Conservation (phyloP, 2,797 vertebrate species). For the Danio albolineatus region DNA sequence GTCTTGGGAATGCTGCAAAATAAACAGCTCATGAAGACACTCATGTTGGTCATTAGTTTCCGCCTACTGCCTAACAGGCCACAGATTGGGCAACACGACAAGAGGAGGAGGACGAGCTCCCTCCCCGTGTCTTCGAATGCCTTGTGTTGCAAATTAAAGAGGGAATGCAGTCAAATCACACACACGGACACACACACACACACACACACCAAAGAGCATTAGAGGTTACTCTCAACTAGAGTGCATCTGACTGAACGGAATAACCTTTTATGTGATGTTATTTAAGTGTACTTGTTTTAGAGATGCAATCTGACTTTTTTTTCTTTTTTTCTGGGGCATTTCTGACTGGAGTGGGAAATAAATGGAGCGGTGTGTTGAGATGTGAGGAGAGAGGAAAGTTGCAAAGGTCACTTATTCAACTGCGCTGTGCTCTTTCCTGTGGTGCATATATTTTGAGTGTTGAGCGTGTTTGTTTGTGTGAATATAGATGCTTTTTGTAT, state of each 20-base stretch:
- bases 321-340: neutral
- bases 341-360: conserved; percentile 37
- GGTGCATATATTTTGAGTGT: neutral
- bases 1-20: conserved; percentile 66
- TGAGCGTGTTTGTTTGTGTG: neutral
- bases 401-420: conserved; percentile 54
- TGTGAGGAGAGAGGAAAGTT: conserved; percentile 32
- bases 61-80: conserved; percentile 40
- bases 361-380: conserved; percentile 32
- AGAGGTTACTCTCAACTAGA: conserved; percentile 14
- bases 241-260: conserved; percentile 31
- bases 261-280: conserved; percentile 34
- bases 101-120: conserved; percentile 13
- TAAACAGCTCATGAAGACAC: conserved; percentile 66
- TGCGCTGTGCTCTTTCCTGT: conserved; percentile 31
- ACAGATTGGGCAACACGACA: conserved; percentile 24
- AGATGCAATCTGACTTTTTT: conserved; percentile 18
- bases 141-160: conserved; percentile 23
- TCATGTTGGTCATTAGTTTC: conserved; percentile 45
- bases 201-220: neutral
- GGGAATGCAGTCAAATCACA: conserved; percentile 24
- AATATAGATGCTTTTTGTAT: neutral
- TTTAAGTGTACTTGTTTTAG: conserved; percentile 38
- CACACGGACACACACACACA: neutral
- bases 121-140: neutral